Evolutionary conservation across 2,113 vertebrate species (phyloP), one percentile per base, ranked within the genome.

Genomic region (Numida meleagris): DNA sequence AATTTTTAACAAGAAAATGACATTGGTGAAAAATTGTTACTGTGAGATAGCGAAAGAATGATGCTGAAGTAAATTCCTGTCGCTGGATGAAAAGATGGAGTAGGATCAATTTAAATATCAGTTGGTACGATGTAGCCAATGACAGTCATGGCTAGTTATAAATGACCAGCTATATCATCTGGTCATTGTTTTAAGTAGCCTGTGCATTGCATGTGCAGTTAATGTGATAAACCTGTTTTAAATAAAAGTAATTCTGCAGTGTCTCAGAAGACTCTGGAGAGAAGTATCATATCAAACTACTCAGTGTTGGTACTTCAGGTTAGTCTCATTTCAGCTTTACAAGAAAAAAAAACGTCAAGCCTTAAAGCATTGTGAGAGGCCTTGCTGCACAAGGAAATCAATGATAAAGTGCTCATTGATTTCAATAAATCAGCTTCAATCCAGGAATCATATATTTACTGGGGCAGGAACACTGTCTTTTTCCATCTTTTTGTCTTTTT

Each of bases 291-390:
- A 73, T 71, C 75, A 86, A 36, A 83, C 50, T 71, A 67, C 65
- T 71, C 63, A 21, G 38, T 71, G 50, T 63, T 82, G 72, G 53
- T 88, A 85, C 61, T 59, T 87, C 59, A 61, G 43, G 72, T 95
- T 90, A 88, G 89, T 88, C 67, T 91, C 68, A 71, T 91, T 89
- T 91, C 63, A 67, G 72, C 68, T 74, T 85, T 83, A 89, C 79
- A 88, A 88, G 53, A 70, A 89, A 82, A 86, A 86, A 89, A 73
- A 72, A 91, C 31, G 79, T 82, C 89, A 88, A 83, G 89, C 34
- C 77, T 82, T 91, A 78, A 89, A 93, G 82, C 38, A 40, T 24
- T 43, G 38, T n/a, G 25, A 20, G 33, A 88, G 72, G 29, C 72
- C 38, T 94, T 59, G 21, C 43, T 59, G 67, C 76, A 74, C 50